Evolutionary conservation across 2,888 invertebrate genomes (phyloP).

Genomic region (Drosophila melanosoma): DNA sequence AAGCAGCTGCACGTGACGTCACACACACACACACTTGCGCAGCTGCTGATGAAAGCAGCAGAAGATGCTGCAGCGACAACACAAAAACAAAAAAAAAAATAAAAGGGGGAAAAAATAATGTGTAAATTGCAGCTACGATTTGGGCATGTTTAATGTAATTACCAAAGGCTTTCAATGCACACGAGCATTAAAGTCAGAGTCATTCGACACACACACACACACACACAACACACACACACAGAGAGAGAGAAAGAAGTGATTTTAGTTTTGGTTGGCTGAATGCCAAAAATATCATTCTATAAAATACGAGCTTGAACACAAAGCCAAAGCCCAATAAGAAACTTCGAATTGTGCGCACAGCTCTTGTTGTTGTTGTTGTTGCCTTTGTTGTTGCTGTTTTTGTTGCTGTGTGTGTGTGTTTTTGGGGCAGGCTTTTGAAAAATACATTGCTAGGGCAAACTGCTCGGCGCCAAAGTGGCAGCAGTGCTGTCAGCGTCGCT

Average conservation of each 20-base stretch:
- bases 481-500: slow-evolving; percentile 56
- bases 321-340: slow-evolving; percentile 78
- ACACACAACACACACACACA: slow-evolving; percentile 22
- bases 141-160: slow-evolving; percentile 80
- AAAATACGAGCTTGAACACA: slow-evolving; percentile 78
- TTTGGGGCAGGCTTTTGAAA: slow-evolving; percentile 55
- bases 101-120: slow-evolving; percentile 32
- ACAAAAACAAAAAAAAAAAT: not conserved
- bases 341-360: slow-evolving; percentile 60
- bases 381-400: slow-evolving; percentile 11
- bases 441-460: slow-evolving; percentile 51
- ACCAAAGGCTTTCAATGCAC: slow-evolving; percentile 78
- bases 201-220: slow-evolving; percentile 36
- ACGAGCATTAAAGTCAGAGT: slow-evolving; percentile 62
- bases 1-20: slow-evolving; percentile 59
- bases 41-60: slow-evolving; percentile 16
- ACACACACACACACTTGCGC: slow-evolving; percentile 25
- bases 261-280: slow-evolving; percentile 43
- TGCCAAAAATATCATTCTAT: slow-evolving; percentile 80
- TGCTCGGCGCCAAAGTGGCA: slow-evolving; percentile 52
- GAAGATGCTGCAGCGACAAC: not conserved
- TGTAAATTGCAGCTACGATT: slow-evolving; percentile 79
- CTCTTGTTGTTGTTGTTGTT: slow-evolving; percentile 5
- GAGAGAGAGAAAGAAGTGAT: not conserved
- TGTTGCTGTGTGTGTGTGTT: slow-evolving; percentile 1